Evolutionary conservation across 2,797 vertebrate genomes (phyloP).

Genomic region (Oophaga sylvatica): DNA sequence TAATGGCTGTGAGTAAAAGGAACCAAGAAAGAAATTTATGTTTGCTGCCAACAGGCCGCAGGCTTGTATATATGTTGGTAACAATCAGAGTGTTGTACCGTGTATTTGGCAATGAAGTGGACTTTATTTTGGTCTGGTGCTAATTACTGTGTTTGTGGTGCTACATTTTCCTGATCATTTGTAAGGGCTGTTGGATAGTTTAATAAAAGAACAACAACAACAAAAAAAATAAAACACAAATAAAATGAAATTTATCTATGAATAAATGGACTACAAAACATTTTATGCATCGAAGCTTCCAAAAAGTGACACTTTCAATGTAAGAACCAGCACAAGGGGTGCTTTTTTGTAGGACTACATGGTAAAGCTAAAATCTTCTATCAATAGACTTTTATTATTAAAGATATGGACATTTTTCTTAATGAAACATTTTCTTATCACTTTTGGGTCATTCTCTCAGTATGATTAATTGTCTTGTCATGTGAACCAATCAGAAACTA

Average conservation of each 20-base stretch:
- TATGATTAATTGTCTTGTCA: neutral
- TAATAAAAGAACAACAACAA: neutral
- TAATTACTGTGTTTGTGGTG: constrained; percentile 46
- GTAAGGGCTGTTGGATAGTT: constrained; percentile 40
- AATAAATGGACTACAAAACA: constrained; percentile 1
- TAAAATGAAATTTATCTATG: neutral
- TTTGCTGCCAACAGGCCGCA: constrained; percentile 3
- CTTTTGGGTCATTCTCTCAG: no score
- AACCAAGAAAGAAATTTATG: neutral
- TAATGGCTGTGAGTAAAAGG: neutral
- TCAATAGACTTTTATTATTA: neutral
- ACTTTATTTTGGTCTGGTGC: constrained; percentile 40
- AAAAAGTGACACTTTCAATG: neutral
- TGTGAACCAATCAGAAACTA: neutral
- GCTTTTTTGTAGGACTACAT: neutral
- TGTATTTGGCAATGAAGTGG: neutral
- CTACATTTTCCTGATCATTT: constrained; percentile 40
- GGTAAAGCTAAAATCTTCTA: constrained; percentile 3
- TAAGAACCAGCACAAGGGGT: constrained; percentile 37
- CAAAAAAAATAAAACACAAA: neutral
- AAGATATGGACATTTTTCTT: constrained; percentile 9
- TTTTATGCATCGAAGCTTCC: neutral
- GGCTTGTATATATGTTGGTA: neutral
- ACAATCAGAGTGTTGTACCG: neutral
- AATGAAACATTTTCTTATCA: neutral